Base-by-base conservation (phyloP, 2,113 vertebrate genomes). In the Silurus asotus region DNA sequence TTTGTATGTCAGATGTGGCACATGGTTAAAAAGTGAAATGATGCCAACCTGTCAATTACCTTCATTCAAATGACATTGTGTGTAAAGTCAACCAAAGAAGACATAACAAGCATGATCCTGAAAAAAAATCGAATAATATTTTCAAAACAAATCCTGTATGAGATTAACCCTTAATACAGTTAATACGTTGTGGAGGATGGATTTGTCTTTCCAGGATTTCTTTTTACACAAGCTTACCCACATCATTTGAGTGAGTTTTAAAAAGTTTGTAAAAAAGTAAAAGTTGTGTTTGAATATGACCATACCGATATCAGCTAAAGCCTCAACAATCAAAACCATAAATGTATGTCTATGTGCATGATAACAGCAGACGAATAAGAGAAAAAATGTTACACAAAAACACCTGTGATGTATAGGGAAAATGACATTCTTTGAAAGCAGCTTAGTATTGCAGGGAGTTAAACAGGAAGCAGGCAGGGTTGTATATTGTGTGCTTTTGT, bases 371-470 rank as follows among this genome's bases (percentile, higher is more conserved):
- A 23, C 0, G 51, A 55, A 81, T 23, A 11, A n/a, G 37, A 48
- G 19, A 81, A 81, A 20, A 64, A 82, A 77, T 77, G 49, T 55
- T 25, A 51, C 20, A 65, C 23, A 65, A 49, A 84, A 75, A 59
- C 82, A 59, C 59, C 62, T 74, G 75, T 85, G 48, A 4, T 85
- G 28, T 79, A 58, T 19, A 62, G n/a, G 74, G 48, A 72, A 81
- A 51, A 74, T 56, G 6, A 20, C 19, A 0, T 56, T 55, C 28
- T 77, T 53, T 85, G 20, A 81, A 81, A 61, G 37, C 65, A 62
- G 62, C 20, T 81, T 9, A 75, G 48, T 90, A 86, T 84, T 87
- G 82, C 89, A 77, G 67, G n/a, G 7, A 56, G 7, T 83, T 28
- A 74, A 51, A 83, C 81, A 79, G 58, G 81, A 45, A 53, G 55